phyloP scores from a whole-genome alignment of 1,140 invertebrate genomes.

The Brachionus calyciflorus region DNA sequence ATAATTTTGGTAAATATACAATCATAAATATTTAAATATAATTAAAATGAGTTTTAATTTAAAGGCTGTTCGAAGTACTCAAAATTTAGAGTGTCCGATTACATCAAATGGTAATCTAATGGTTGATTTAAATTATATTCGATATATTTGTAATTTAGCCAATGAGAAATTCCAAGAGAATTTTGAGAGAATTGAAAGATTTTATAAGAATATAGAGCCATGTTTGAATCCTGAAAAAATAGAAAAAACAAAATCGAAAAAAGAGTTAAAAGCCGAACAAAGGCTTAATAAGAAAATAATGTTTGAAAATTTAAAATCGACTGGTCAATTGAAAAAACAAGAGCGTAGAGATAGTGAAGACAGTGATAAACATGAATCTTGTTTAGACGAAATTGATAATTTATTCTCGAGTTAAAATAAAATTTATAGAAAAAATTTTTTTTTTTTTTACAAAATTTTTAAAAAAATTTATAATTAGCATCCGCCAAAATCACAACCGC shows the following conservation, averaged over 20 bases:
- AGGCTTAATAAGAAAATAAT: not conserved
- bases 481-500: too few relatives aligned
- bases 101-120: not conserved
- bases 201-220: constrained; percentile 10
- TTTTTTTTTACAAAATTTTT: not conserved
- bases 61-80: constrained; percentile 34
- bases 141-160: not conserved
- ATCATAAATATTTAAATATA: not conserved
- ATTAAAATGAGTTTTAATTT: not conserved
- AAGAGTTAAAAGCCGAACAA: constrained; percentile 2
- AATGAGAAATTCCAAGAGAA: constrained; percentile 13
- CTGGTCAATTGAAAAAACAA: not conserved
- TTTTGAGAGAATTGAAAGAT: constrained; percentile 33
- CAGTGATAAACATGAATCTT: not conserved
- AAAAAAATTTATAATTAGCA: too few relatives aligned
- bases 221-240: not conserved
- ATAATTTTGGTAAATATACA: constrained; percentile 1
- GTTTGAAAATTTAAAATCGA: constrained; percentile 8
- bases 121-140: constrained; percentile 14
- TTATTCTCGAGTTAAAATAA: not conserved
- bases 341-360: not conserved
- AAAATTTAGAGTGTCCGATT: constrained; percentile 41
- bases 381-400: constrained; percentile 3
- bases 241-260: not conserved
- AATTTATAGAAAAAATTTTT: not conserved